These are phyloP conservation scores for Synanthedon myopaeformis DNA, from an alignment of 2,888 invertebrate species.

Conservation along the genomic window DNA sequence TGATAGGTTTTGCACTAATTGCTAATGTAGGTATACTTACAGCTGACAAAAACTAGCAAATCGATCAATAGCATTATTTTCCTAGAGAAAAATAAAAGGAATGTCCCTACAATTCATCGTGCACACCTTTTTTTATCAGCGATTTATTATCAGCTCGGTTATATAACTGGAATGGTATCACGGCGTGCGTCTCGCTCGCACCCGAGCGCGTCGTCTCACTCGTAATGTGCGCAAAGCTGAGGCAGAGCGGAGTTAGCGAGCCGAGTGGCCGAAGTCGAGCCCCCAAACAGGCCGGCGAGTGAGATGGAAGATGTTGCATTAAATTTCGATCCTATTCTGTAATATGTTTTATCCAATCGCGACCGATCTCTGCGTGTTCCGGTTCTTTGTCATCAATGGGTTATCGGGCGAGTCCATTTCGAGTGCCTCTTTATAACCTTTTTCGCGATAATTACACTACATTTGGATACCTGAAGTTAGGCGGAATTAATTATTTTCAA, in stretches of 20 bases:
- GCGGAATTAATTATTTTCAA: background rate
- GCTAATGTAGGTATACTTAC: no score
- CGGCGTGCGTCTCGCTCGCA: constrained; percentile 31
- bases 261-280: constrained; percentile 6
- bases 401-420: constrained; percentile 73
- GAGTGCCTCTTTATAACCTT: constrained; percentile 39
- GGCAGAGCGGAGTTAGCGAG: background rate
- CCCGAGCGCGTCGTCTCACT: constrained; percentile 14
- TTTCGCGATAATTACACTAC: constrained; percentile 36
- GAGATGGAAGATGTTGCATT: constrained; percentile 49
- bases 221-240: constrained; percentile 2
- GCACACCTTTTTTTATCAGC: constrained; percentile 60
- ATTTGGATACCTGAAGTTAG: constrained; percentile 10
- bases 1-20: no score
- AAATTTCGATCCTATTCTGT: constrained; percentile 64
- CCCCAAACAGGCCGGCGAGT: constrained; percentile 17
- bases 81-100: constrained; percentile 5
- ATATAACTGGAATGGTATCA: constrained; percentile 49
- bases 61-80: no score
- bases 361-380: constrained; percentile 71
- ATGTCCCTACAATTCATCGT: constrained; percentile 33
- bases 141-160: constrained; percentile 62
- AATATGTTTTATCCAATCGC: constrained; percentile 71
- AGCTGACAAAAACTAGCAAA: no score
- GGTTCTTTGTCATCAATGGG: constrained; percentile 80